Percentiles rank a stretch among this genome's conserved stretches.
phyloP scores from a whole-genome alignment of 2,113 vertebrate species.

The Dasyurus viverrinus region DNA sequence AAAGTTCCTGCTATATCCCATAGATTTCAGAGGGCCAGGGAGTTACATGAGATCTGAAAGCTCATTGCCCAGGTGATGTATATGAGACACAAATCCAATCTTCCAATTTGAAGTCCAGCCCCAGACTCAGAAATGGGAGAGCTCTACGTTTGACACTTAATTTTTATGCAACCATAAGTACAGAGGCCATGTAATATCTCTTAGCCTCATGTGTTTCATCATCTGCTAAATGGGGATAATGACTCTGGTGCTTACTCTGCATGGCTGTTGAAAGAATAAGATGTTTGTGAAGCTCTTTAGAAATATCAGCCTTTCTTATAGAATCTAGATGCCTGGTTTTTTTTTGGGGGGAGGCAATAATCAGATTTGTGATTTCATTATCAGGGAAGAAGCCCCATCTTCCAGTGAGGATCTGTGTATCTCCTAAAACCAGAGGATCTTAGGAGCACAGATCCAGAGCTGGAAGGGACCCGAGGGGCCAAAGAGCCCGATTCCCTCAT shows the following conservation, averaged over 20 bases:
- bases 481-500: not conserved
- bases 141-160: not conserved
- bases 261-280: not conserved
- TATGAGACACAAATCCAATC: too few relatives aligned
- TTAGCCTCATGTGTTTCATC: not conserved
- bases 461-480: too few relatives aligned
- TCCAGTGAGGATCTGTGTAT: accelerated
- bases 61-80: not conserved
- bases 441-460: not conserved
- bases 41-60: not conserved
- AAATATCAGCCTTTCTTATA: accelerated
- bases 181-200: not conserved
- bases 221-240: not conserved
- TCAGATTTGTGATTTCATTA: not conserved
- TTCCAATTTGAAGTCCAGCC: not conserved
- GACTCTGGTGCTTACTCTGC: not conserved
- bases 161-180: not conserved
- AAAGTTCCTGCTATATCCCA: not conserved
- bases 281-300: accelerated
- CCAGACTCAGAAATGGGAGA: not conserved
- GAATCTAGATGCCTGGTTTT: not conserved
- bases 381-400: accelerated
- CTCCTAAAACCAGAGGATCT: not conserved
- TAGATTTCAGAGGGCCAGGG: not conserved
- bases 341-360: not conserved